phyloP scores from a whole-genome alignment of 2,113 vertebrate genomes.

The Lepus timidus region DNA sequence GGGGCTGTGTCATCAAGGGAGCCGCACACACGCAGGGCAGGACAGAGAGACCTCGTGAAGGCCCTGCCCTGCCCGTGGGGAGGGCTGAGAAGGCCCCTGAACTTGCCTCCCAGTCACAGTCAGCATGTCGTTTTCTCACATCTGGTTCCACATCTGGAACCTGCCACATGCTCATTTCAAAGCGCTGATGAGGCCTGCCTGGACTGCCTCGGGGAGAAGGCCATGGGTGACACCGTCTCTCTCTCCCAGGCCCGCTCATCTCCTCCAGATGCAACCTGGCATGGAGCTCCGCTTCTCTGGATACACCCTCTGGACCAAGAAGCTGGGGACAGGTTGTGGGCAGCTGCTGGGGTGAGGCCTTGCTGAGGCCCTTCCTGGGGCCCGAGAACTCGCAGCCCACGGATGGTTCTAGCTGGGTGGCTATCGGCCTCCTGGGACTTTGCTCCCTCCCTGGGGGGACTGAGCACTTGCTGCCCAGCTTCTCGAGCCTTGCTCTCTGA shows the following conservation, averaged over 20 bases:
- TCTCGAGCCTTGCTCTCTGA: constrained; percentile 30
- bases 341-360: constrained; percentile 13
- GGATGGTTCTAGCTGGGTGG: constrained; percentile 40
- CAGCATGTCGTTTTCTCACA: constrained; percentile 71
- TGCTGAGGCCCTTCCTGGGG: neutral
- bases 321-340: neutral
- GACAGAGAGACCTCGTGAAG: constrained; percentile 54
- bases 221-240: constrained; percentile 72
- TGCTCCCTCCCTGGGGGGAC: neutral
- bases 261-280: constrained; percentile 74
- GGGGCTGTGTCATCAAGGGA: neutral
- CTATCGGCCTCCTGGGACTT: constrained; percentile 13
- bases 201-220: constrained; percentile 57
- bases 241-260: constrained; percentile 64
- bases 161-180: constrained; percentile 76
- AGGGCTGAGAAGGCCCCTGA: constrained; percentile 18
- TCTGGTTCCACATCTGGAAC: constrained; percentile 81
- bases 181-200: constrained; percentile 72
- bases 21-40: neutral
- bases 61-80: neutral
- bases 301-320: constrained; percentile 15
- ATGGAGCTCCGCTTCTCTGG: constrained; percentile 45
- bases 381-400: neutral
- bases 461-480: constrained; percentile 9
- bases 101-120: constrained; percentile 46